Percentiles rank a stretch among this genome's conserved stretches.
Conservation (phyloP, 2,113 vertebrate genomes). For the Cyprinodon tularosa region DNA sequence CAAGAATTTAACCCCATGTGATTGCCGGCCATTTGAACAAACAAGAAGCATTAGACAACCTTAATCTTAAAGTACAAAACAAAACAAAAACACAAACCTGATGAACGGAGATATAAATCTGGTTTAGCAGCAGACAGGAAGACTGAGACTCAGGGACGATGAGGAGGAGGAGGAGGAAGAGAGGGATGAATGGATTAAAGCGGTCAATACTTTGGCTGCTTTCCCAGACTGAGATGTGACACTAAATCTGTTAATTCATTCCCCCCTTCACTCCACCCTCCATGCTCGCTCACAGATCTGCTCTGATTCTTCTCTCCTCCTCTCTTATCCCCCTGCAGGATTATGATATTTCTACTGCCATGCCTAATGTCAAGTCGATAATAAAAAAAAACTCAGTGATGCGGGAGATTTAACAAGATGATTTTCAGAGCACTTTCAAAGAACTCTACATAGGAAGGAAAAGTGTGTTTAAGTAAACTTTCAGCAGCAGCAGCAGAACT, state of each 20-base stretch:
- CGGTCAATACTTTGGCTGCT: conserved; percentile 77
- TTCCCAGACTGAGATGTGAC: conserved; percentile 81
- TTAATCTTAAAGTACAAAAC: conserved; percentile 54
- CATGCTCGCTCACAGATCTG: neutral
- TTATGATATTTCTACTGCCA: conserved; percentile 33
- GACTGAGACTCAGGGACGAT: conserved; percentile 40
- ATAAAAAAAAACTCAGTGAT: neutral
- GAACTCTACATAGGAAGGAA: neutral
- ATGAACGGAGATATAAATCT: conserved; percentile 42
- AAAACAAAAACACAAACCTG: conserved; percentile 36
- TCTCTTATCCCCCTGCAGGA: conserved; percentile 20
- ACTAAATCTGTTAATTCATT: conserved; percentile 80
- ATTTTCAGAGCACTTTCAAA: neutral
- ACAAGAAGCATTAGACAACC: conserved; percentile 42
- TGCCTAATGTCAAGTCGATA: conserved; percentile 11
- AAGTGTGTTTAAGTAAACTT: neutral
- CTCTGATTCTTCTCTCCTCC: conserved; percentile 16
- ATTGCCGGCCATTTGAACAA: conserved; percentile 38
- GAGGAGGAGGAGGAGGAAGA: conserved; percentile 58
- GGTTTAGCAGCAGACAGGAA: conserved; percentile 48
- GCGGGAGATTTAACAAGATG: neutral
- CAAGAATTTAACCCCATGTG: neutral
- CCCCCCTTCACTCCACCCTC: conserved; percentile 34
- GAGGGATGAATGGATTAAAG: conserved; percentile 78
- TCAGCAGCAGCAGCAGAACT: neutral